phyloP scores from a whole-genome alignment of 1,140 invertebrate genomes.

The Protaetia brevitarsis region DNA sequence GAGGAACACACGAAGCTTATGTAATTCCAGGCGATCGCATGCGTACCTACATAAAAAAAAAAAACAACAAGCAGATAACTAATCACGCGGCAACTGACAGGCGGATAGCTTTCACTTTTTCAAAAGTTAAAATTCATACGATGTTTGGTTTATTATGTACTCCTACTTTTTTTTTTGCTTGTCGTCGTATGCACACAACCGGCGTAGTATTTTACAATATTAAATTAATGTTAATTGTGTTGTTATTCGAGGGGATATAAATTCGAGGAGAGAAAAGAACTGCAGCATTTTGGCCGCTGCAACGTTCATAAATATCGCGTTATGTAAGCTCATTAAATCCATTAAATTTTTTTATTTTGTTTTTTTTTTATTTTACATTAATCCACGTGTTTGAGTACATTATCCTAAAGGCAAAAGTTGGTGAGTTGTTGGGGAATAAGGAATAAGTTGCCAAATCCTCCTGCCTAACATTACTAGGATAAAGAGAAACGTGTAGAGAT shows the following conservation, averaged over 20 bases:
- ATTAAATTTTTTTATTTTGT: neutral
- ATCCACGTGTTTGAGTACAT: neutral
- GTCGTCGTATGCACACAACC: neutral
- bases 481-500: neutral
- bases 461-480: neutral
- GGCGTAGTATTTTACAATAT: neutral
- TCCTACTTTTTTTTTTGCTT: neutral
- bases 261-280: neutral
- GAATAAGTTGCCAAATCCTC: neutral
- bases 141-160: conserved; percentile 9
- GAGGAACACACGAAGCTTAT: neutral
- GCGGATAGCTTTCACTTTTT: conserved; percentile 14
- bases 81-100: conserved; percentile 8
- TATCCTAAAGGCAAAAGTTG: neutral
- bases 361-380: no score
- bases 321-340: neutral
- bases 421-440: no score
- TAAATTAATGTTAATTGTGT: neutral
- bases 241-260: neutral
- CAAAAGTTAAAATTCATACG: conserved; percentile 16
- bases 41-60: conserved; percentile 10
- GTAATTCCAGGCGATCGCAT: conserved; percentile 4
- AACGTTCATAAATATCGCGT: neutral
- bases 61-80: conserved; percentile 10
- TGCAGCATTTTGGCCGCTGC: neutral